Base-by-base conservation (phyloP, 2,888 invertebrate genomes). In the Allolobophora icterica region DNA sequence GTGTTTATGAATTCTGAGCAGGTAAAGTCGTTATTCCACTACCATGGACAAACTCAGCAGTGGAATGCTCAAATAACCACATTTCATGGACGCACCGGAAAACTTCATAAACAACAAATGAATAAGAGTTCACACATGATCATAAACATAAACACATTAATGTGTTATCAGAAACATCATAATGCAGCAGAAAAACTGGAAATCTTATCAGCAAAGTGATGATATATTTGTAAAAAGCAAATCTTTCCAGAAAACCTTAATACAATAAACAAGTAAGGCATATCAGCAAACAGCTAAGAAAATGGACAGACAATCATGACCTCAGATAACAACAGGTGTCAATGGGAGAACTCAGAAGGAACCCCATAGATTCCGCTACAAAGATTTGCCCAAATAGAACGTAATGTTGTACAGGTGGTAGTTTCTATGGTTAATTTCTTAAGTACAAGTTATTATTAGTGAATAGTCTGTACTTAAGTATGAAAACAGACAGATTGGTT, bases 1-100 rank as follows among this genome's bases (percentile, higher is more conserved):
- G 71, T 58, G 30, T 58, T 30, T 30, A 24, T 71, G 71, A 11
- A 30, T 71, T 71, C 71, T n/a, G n/a, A 71, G n/a, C 30, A n/a
- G 8, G 8, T 8, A 52, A n/a, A 71, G 30, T n/a, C 71, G 11
- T 11, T n/a, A n/a, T 71, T 71, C 71, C n/a, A 71, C 71, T 71
- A 71, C 71, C 11, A n/a, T n/a, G 71, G 71, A 71, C 71, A 71
- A 71, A 71, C 71, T 71, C 71, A 71, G 71, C 71, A 71, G 71
- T n/a, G 71, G n/a, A 71, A n/a, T 30, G n/a, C 71, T 71, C 71
- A 71, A 71, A 71, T 71, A 71, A 71, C 30, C 71, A 71, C n/a
- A 58, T 30, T 58, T 13, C 30, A 58, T 58, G 58, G 58, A 58
- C 30, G 19, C 45, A 52, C 52, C n/a, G 30, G 30, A n/a, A 71